phyloP scores from a whole-genome alignment of 2,113 vertebrate species.

The Centropus unirufus region DNA sequence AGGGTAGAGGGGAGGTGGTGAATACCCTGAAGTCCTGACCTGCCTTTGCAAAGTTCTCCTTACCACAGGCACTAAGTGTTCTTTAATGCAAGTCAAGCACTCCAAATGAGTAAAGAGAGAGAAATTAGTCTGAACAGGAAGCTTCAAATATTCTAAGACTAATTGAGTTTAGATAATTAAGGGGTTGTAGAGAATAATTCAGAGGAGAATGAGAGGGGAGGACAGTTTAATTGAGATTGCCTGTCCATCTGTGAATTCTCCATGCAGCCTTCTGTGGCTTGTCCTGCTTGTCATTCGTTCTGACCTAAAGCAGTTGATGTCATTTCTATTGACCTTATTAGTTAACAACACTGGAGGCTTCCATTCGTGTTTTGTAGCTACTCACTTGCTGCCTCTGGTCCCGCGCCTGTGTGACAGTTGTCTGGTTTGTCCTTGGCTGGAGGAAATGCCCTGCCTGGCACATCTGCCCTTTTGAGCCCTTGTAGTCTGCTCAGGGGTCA shows the following conservation, averaged over 20 bases:
- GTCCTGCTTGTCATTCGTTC: conserved; percentile 21
- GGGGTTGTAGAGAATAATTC: conserved; percentile 51
- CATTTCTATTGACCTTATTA: conserved; percentile 37
- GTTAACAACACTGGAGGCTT: neutral
- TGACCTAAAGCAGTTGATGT: conserved; percentile 36
- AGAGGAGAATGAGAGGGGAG: conserved; percentile 41
- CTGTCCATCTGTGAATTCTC: conserved; percentile 57
- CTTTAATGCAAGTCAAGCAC: conserved; percentile 42
- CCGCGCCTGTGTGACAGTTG: neutral
- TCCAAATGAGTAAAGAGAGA: conserved; percentile 42
- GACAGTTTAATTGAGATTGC: conserved; percentile 58
- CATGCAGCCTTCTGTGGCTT: conserved; percentile 1
- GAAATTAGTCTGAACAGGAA: conserved; percentile 55
- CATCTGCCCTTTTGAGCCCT: neutral
- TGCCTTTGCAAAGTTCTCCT: conserved; percentile 19
- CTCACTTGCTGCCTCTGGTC: neutral
- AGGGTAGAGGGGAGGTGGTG: neutral
- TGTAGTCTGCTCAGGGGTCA: neutral
- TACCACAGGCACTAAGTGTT: conserved; percentile 39
- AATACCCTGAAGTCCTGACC: conserved; percentile 25
- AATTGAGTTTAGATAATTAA: conserved; percentile 62
- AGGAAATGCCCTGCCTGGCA: neutral
- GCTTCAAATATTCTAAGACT: conserved; percentile 54
- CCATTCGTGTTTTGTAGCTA: neutral
- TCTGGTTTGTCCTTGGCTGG: neutral